Base-by-base conservation (phyloP, 1,140 invertebrate genomes). In the Teleogryllus occipitalis region DNA sequence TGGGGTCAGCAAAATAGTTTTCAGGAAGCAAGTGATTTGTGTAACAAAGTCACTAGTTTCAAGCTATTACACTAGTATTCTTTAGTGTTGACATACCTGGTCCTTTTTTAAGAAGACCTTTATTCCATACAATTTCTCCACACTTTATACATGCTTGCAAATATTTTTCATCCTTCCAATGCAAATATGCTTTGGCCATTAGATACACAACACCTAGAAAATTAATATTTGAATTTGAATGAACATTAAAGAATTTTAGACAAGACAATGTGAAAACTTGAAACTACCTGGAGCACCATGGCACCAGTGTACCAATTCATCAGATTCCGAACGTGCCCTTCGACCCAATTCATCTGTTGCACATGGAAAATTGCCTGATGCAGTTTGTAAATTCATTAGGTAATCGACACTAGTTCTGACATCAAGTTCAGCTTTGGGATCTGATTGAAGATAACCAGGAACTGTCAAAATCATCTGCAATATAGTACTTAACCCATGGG, bases 291-390 rank as follows among this genome's bases (percentile, higher is more conserved):
- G 92, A 48, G 94, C 94, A 3, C 95, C 95, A 86, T 96, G 95
- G 86, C 95, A 97, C 95, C 95, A 96, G 84, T 97, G 95, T 7
- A 96, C 90, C 5, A 96, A 84, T 81, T 94, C 91, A 72, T 93
- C 89, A 22, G 83, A 82, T 46, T 86, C 84, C 7, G 85, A 81
- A 81, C 89, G 85, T 14, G 87, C 83, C 46, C 83, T 84, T 7
- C 83, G 83, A 46, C 83, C 83, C 74, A 92, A 82, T 85, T 96
- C 93, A 84, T 94, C 93, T 84, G 93, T 89, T 7, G 91, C 91
- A 81, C 90, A 90, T 0, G 94, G 93, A 86, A 95, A 96, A 85
- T 96, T 96, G 4, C 93, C 94, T 78, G 91, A 88, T 5, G 84
- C 77, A 76, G 89, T 90, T 86, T 95, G 92, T 18, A 93, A 81